Evolutionary conservation across 1,140 invertebrate species (phyloP).

Genomic region (Holotrichia oblita): DNA sequence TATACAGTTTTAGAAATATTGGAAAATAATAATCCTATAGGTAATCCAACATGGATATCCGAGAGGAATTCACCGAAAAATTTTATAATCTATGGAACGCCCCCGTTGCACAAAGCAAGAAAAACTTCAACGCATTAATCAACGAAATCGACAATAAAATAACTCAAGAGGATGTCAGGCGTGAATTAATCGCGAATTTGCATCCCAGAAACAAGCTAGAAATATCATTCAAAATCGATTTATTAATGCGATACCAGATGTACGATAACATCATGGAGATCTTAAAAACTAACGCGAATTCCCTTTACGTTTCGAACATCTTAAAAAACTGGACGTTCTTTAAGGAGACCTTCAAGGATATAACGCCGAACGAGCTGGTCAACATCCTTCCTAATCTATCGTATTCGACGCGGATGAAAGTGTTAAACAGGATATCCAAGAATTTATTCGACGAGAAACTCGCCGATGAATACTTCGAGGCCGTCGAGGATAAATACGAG

Average conservation of each 20-base stretch:
- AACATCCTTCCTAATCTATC: constrained; percentile 31
- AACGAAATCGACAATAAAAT: constrained; percentile 13
- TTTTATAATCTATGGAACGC: neutral
- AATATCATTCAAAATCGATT: neutral
- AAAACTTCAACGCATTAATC: neutral
- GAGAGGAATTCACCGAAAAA: neutral
- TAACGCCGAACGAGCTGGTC: neutral
- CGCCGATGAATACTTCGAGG: constrained; percentile 3
- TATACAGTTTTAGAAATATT: too few species aligned
- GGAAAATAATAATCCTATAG: neutral
- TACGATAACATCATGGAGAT: constrained; percentile 6
- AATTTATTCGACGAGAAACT: constrained; percentile 19
- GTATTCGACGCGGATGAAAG: neutral
- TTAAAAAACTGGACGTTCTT: constrained; percentile 33
- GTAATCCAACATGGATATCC: neutral
- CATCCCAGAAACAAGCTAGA: neutral
- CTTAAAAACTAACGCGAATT: constrained; percentile 26
- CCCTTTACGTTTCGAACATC: neutral
- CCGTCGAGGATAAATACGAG: constrained; percentile 18
- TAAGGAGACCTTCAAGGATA: constrained; percentile 19
- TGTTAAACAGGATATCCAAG: constrained; percentile 32
- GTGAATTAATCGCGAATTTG: neutral
- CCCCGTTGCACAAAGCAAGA: neutral
- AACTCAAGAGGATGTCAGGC: neutral
- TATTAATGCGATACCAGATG: neutral